Percentiles rank a stretch among this genome's conserved stretches.
Conservation (phyloP, 2,113 vertebrate species). For the Platycercus adscitus region DNA sequence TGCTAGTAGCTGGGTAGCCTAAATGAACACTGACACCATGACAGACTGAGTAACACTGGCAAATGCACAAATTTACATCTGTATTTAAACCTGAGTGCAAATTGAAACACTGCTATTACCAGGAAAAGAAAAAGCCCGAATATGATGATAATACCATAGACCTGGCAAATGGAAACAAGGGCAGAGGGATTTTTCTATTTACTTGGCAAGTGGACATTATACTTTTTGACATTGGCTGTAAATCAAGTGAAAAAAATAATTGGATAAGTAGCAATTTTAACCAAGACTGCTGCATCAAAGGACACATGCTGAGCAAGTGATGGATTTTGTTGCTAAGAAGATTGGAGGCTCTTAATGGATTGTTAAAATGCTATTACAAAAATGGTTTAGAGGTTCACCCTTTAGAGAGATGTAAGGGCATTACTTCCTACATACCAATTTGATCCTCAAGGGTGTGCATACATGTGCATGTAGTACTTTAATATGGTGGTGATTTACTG, state of each 20-base stretch:
- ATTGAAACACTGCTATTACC: not conserved
- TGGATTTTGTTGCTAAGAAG: constrained; percentile 30
- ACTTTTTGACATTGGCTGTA: constrained; percentile 3
- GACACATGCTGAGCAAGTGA: constrained; percentile 34
- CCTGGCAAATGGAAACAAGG: not conserved
- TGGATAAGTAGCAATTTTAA: constrained; percentile 24
- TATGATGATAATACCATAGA: not conserved
- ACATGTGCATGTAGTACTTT: not conserved
- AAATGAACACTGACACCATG: not conserved
- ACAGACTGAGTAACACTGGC: not conserved
- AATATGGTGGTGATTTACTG: not conserved
- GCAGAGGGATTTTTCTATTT: constrained; percentile 18
- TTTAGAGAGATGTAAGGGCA: not conserved
- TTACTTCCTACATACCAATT: not conserved
- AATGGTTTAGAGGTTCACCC: not conserved
- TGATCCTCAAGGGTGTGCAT: not conserved
- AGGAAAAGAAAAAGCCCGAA: not conserved
- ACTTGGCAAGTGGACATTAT: constrained; percentile 1
- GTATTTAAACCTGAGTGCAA: not conserved
- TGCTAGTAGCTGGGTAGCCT: not conserved
- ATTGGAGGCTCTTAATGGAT: constrained; percentile 19
- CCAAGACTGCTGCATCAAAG: constrained; percentile 28
- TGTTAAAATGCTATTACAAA: not conserved
- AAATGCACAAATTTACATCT: not conserved
- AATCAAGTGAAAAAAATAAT: constrained; percentile 9